Evolutionary conservation across 2,797 vertebrate genomes (phyloP).

Genomic region (Champsocephalus esox): DNA sequence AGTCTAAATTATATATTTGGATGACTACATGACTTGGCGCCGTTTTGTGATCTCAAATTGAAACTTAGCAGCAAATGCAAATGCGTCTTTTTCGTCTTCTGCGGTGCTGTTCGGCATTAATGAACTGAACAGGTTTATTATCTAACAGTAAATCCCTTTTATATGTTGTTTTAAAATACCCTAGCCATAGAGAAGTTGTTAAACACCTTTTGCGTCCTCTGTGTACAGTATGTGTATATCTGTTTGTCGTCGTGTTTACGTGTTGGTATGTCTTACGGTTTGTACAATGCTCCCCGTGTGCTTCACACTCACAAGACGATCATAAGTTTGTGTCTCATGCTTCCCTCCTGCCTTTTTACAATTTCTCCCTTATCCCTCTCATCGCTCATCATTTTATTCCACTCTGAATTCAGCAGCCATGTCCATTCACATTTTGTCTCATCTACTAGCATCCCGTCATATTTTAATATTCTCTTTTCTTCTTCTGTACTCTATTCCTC

Average conservation of each 20-base stretch:
- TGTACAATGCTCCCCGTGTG: constrained; percentile 52
- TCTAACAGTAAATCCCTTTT: background rate
- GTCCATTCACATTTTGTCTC: background rate
- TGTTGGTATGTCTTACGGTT: constrained; percentile 3
- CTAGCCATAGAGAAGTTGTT: background rate
- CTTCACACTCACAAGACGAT: constrained; percentile 32
- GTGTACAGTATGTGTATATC: background rate
- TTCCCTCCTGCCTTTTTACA: constrained; percentile 21
- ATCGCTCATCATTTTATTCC: background rate
- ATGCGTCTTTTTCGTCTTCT: background rate
- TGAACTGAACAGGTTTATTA: background rate
- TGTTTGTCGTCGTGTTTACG: background rate
- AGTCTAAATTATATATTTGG: background rate
- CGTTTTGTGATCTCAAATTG: background rate
- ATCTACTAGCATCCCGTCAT: background rate
- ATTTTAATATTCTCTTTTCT: background rate
- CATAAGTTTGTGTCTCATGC: constrained; percentile 56
- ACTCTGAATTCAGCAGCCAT: background rate
- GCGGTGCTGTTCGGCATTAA: background rate
- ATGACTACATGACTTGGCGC: background rate
- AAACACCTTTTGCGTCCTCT: background rate
- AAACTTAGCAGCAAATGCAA: background rate
- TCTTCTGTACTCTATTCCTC: background rate
- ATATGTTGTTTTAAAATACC: background rate
- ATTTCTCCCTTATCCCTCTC: background rate